Conservation (phyloP, 2,797 vertebrate genomes). For the Oryzias sinensis region DNA sequence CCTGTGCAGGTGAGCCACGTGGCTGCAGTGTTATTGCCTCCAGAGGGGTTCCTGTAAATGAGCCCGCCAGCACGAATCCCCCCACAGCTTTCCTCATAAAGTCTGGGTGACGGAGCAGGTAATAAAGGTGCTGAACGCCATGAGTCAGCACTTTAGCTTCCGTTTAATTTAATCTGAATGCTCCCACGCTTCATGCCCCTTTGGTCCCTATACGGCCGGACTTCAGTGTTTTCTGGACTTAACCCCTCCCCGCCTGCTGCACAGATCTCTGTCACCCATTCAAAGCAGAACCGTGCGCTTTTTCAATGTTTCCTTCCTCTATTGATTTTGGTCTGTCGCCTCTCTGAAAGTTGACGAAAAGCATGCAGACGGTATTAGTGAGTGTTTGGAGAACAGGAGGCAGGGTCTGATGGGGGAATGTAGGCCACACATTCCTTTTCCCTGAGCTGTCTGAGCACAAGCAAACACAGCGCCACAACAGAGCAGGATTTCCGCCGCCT, state of each 20-base stretch:
- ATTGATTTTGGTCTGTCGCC: constrained; percentile 58
- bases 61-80: constrained; percentile 47
- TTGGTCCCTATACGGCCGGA: constrained; percentile 46
- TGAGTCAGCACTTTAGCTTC: constrained; percentile 81
- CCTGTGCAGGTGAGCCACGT: constrained; percentile 52
- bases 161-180: constrained; percentile 78
- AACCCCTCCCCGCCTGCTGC: constrained; percentile 68
- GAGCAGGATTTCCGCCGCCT: constrained; percentile 71
- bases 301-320: constrained; percentile 45
- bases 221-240: constrained; percentile 52
- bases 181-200: constrained; percentile 25
- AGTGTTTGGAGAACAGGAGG: constrained; percentile 42
- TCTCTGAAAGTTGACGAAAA: constrained; percentile 49
- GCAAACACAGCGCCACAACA: constrained; percentile 69
- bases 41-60: constrained; percentile 71
- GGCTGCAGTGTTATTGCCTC: constrained; percentile 62
- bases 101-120: constrained; percentile 73
- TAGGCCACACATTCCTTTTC: constrained; percentile 79
- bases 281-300: constrained; percentile 44
- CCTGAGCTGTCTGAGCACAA: constrained; percentile 69
- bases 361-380: constrained; percentile 13
- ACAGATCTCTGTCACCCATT: constrained; percentile 15
- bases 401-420: constrained; percentile 58
- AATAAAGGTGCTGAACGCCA: constrained; percentile 72
- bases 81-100: constrained; percentile 57